Conservation (phyloP, 2,113 vertebrate species). For the Lamprotornis superbus region DNA sequence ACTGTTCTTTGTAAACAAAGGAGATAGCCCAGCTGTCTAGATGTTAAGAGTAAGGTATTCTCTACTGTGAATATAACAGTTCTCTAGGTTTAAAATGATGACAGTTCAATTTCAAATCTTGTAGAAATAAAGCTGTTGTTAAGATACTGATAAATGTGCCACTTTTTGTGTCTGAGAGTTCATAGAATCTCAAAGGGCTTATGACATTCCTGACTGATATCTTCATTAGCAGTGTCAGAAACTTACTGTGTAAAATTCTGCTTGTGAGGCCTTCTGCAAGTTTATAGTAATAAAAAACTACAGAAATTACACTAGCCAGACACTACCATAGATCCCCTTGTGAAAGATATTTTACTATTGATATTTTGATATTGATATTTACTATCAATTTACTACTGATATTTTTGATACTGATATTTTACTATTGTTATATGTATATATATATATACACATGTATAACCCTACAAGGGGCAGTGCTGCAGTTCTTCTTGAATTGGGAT, state of each 20-base stretch:
- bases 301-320: background rate
- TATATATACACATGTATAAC: accelerated
- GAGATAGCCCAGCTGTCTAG: background rate
- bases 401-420: no score
- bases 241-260: background rate
- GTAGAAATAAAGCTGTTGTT: background rate
- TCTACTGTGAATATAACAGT: background rate
- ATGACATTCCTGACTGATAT: background rate
- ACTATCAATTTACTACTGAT: no score
- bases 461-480: background rate
- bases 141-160: background rate
- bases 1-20: background rate
- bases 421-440: no score
- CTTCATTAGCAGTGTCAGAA: accelerated
- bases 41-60: background rate
- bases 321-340: background rate
- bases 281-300: background rate
- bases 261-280: background rate
- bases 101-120: background rate
- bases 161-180: background rate
- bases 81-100: background rate
- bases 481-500: background rate
- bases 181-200: background rate
- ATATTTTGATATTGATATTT: background rate
- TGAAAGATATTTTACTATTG: background rate